Base-by-base conservation (phyloP, 2,888 invertebrate genomes). In the Cephus pygmeus region DNA sequence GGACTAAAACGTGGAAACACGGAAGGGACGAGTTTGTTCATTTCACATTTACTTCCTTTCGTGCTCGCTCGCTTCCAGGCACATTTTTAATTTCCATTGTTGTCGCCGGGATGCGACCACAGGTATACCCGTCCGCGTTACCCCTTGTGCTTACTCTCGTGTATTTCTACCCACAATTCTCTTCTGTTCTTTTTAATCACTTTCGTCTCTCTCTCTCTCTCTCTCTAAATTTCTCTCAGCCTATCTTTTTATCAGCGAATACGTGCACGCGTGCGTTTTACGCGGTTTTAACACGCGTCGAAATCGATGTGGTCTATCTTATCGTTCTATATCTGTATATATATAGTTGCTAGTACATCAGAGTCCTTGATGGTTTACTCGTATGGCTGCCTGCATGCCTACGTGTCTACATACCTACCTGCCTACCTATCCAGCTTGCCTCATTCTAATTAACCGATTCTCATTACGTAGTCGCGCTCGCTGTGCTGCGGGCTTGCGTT, bases 381-480 rank as follows among this genome's bases (percentile, higher is more conserved):
- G 23, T 56, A 56, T 9, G 56, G 1, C 56, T 56, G 9, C 56
- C 23, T 56, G 56, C 56, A 56, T 56, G 23, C 56, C 56, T 56
- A 23, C 23, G 56, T 56, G 23, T 23, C 56, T 56, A 56, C 56
- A 56, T 23, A 23, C 56, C 9, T 56, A 2, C 23, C 56, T 56
- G 23, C 40, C 56, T 56, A 23, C 56, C 56, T 56, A 56, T 56
- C 56, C 23, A 56, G 56, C 12, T 82, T 81, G 84, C 83, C 82
- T 79, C 87, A 85, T 87, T 87, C 88, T 89, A 90, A 90, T 90
- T 90, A 90, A 90, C 90, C 86, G 87, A 87, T 88, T 88, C 90
- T 90, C 90, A 90, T 90, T 90, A 90, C 86, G 87, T 85, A 87
- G 88, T 86, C 87, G 85, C 86, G 84, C 84, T 85, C 31, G 31